A percentile compares a stretch with the other conserved stretches of the same genome.
phyloP scores from a whole-genome alignment of 2,113 vertebrate genomes.

The Platycercus adscitus region DNA sequence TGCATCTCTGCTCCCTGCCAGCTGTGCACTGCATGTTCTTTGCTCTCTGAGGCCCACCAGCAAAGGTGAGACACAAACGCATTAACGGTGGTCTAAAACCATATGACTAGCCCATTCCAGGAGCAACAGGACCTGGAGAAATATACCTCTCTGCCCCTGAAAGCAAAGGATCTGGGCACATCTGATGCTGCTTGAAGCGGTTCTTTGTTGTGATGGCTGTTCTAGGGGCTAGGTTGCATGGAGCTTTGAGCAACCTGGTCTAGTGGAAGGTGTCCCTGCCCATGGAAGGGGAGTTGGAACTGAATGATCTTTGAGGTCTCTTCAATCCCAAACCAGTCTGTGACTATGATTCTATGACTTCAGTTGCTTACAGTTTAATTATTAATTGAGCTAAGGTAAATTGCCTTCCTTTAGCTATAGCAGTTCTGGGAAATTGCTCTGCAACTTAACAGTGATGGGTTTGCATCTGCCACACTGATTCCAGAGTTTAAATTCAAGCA shows the following conservation, averaged over 20 bases:
- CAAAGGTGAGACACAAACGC: rapidly evolving
- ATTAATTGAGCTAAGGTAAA: neutral
- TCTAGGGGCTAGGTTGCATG: neutral
- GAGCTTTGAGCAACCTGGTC: neutral
- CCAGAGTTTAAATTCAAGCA: neutral
- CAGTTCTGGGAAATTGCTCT: neutral
- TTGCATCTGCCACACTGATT: neutral
- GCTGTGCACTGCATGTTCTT: rapidly evolving
- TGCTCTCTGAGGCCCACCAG: no score
- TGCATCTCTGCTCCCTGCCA: neutral
- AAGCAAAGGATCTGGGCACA: neutral
- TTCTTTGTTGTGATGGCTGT: neutral
- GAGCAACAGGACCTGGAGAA: neutral
- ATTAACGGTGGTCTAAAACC: rapidly evolving
- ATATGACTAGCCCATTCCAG: rapidly evolving
- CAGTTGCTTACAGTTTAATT: neutral
- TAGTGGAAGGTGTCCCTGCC: neutral
- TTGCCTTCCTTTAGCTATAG: neutral
- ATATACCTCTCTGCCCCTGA: neutral
- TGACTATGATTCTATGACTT: neutral
- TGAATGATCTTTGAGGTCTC: neutral
- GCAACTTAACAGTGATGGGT: neutral
- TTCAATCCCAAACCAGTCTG: neutral
- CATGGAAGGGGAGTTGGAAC: neutral
- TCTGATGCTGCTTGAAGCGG: neutral